A percentile compares a stretch with the other conserved stretches of the same genome.
phyloP scores from a whole-genome alignment of 2,797 vertebrate genomes.

The Steatocranus sp. region DNA sequence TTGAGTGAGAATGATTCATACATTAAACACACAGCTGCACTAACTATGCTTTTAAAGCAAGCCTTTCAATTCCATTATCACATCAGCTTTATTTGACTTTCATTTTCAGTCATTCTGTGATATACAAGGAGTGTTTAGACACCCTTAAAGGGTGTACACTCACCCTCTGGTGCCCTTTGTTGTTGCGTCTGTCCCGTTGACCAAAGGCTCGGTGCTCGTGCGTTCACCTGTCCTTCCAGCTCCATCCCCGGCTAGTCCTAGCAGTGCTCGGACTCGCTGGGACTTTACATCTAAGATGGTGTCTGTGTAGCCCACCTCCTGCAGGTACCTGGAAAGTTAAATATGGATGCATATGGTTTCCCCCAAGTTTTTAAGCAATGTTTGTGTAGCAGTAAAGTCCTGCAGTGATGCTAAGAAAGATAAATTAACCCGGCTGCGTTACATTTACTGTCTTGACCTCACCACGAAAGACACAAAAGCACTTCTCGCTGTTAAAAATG shows the following conservation, averaged over 20 bases:
- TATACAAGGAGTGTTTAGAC: not conserved
- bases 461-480: not conserved
- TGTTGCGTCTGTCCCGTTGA: constrained; percentile 90
- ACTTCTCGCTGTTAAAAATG: not conserved
- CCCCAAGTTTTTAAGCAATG: not conserved
- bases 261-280: constrained; percentile 87
- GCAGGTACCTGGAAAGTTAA: constrained; percentile 83
- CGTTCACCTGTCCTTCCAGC: constrained; percentile 82
- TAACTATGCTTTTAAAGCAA: not conserved
- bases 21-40: not conserved
- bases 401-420: not conserved
- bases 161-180: constrained; percentile 88
- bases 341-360: not conserved
- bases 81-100: not conserved
- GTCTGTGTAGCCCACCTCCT: constrained; percentile 98
- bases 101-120: not conserved
- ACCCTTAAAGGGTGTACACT: not conserved
- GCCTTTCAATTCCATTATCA: not conserved
- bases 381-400: not conserved
- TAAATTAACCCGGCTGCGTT: not conserved
- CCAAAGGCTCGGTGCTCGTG: constrained; percentile 82
- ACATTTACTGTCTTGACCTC: not conserved
- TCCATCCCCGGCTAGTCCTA: constrained; percentile 86
- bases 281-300: constrained; percentile 98
- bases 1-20: not conserved